phyloP scores from a whole-genome alignment of 2,113 vertebrate genomes.

The Blennius ocellaris region DNA sequence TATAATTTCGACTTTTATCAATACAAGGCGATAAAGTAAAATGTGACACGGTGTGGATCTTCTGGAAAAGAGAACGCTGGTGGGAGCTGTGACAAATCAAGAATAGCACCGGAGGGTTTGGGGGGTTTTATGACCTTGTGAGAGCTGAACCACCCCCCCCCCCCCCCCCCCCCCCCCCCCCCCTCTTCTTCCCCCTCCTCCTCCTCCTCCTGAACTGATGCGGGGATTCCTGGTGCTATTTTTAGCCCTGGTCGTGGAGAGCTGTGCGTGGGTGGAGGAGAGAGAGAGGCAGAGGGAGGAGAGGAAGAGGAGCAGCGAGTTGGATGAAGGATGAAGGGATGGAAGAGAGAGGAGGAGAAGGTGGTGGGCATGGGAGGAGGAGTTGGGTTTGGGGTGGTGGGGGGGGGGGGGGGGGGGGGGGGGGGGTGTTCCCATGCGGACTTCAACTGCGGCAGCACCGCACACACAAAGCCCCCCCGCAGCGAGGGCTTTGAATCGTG shows the following conservation, averaged over 20 bases:
- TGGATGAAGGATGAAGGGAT: slow-evolving; percentile 11
- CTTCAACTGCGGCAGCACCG: slow-evolving; percentile 68
- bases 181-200: background rate
- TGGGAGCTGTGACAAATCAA: slow-evolving; percentile 58
- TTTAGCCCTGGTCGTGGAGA: slow-evolving; percentile 79
- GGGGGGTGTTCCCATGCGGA: slow-evolving; percentile 70
- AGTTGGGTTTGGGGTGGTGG: too few relatives aligned
- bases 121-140: slow-evolving; percentile 77
- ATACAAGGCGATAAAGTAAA: slow-evolving; percentile 37
- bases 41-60: slow-evolving; percentile 31
- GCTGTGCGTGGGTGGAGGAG: slow-evolving; percentile 76
- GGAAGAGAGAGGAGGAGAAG: slow-evolving; percentile 4
- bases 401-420: slow-evolving; percentile 23
- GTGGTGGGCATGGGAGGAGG: background rate
- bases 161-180: background rate
- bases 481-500: slow-evolving; percentile 79
- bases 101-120: slow-evolving; percentile 39
- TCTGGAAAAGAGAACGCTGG: slow-evolving; percentile 16
- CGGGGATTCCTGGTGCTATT: slow-evolving; percentile 84
- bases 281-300: slow-evolving; percentile 44
- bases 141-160: slow-evolving; percentile 60
- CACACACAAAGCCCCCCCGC: slow-evolving; percentile 54
- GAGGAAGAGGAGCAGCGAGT: background rate
- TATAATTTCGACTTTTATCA: slow-evolving; percentile 51
- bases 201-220: slow-evolving; percentile 76